Evolutionary conservation across 2,888 invertebrate species (phyloP).

Genomic region (Zelleria hepariella): DNA sequence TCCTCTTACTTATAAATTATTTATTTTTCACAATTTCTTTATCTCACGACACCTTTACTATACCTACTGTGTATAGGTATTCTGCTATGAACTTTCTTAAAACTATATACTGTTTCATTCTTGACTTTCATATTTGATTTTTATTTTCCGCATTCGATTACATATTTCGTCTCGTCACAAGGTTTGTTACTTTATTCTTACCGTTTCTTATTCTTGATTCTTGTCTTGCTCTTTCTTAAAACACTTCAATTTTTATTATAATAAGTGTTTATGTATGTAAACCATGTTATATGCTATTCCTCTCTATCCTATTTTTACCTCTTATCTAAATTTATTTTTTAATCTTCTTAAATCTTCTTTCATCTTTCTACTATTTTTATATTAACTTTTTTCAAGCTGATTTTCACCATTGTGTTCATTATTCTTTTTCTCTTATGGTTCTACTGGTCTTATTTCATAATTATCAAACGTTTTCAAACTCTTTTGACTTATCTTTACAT

Average conservation of each 20-base stretch:
- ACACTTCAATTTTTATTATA: too few relatives aligned
- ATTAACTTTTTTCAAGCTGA: not conserved
- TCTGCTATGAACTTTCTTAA: not conserved
- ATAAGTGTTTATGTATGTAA: too few relatives aligned
- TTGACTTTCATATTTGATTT: not conserved
- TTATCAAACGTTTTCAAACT: not conserved
- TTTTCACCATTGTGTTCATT: constrained; percentile 2
- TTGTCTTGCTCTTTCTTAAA: too few relatives aligned
- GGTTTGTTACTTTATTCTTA: too few relatives aligned
- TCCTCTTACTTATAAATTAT: not conserved
- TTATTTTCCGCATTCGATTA: not conserved
- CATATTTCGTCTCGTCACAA: too few relatives aligned
- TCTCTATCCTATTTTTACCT: too few relatives aligned
- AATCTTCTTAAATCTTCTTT: not conserved
- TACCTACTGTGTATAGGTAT: too few relatives aligned
- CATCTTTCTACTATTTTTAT: not conserved
- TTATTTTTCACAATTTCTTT: not conserved
- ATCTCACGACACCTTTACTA: not conserved
- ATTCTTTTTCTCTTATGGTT: constrained; percentile 11
- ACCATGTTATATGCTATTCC: too few relatives aligned
- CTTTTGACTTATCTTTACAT: constrained; percentile 10
- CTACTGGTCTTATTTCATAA: not conserved
- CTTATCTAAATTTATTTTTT: too few relatives aligned
- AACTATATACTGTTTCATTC: not conserved
- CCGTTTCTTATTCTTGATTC: too few relatives aligned